Evolutionary conservation across 2,113 vertebrate genomes (phyloP).

Genomic region (Vireo altiloquus): DNA sequence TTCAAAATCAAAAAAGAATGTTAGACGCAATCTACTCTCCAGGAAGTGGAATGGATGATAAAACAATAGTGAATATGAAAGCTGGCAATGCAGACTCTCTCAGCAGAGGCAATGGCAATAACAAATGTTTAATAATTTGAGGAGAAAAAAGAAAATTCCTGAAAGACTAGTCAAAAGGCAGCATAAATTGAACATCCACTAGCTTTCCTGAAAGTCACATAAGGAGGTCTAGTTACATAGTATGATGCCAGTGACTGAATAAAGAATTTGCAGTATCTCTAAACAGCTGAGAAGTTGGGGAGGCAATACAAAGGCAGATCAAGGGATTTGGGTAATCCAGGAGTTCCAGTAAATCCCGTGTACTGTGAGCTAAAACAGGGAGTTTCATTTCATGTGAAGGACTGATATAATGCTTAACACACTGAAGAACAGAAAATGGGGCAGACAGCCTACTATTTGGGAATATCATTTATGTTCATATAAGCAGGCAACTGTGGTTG

Average conservation of each 20-base stretch:
- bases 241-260: not conserved
- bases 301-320: not conserved
- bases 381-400: not conserved
- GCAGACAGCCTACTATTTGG: not conserved
- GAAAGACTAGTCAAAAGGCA: slow-evolving; percentile 30
- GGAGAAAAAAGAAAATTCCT: slow-evolving; percentile 18
- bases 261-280: not conserved
- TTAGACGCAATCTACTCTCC: slow-evolving; percentile 11
- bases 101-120: not conserved
- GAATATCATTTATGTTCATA: not conserved
- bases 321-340: not conserved
- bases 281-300: not conserved
- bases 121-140: slow-evolving; percentile 32
- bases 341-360: not conserved
- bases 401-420: not conserved
- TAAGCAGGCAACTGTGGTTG: not conserved
- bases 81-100: not conserved
- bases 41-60: slow-evolving; percentile 20
- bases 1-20: not conserved
- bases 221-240: not conserved
- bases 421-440: not conserved
- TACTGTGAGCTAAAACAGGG: not conserved
- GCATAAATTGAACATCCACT: not conserved
- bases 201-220: slow-evolving; percentile 25
- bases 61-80: slow-evolving; percentile 18